Evolutionary conservation across 2,797 vertebrate genomes (phyloP).

Genomic region (Naso thynnoides): DNA sequence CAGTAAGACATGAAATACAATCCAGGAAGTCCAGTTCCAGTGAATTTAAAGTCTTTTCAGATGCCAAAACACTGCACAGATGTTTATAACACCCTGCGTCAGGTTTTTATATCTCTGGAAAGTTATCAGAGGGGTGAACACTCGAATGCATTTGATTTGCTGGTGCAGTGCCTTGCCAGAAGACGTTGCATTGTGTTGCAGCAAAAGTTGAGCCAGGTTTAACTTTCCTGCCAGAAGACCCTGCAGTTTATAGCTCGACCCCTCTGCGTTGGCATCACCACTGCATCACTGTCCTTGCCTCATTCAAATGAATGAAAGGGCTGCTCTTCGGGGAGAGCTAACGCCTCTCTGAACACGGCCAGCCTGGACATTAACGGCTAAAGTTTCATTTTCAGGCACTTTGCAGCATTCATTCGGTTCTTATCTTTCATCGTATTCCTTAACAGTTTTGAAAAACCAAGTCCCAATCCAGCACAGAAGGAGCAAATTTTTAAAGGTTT

Average conservation of each 20-base stretch:
- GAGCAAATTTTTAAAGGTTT: slow-evolving; percentile 10
- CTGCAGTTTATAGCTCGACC: not conserved
- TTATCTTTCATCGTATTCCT: slow-evolving; percentile 30
- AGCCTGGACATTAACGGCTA: slow-evolving; percentile 6
- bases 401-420: slow-evolving; percentile 11
- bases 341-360: not conserved
- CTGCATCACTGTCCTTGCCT: not conserved
- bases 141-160: not conserved
- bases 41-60: not conserved
- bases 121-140: not conserved
- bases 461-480: not conserved
- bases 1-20: slow-evolving; percentile 12
- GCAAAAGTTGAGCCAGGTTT: slow-evolving; percentile 7
- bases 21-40: slow-evolving; percentile 5
- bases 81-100: not conserved
- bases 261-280: not conserved
- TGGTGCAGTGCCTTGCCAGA: no score
- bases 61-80: not conserved
- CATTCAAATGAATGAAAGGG: not conserved
- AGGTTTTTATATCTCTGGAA: not conserved
- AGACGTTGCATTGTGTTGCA: not conserved
- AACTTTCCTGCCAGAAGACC: not conserved
- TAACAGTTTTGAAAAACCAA: not conserved
- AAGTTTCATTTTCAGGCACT: slow-evolving; percentile 13
- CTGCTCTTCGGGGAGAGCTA: not conserved